Evolutionary conservation across 2,113 vertebrate species (phyloP).

Genomic region (Tragelaphus scriptus): DNA sequence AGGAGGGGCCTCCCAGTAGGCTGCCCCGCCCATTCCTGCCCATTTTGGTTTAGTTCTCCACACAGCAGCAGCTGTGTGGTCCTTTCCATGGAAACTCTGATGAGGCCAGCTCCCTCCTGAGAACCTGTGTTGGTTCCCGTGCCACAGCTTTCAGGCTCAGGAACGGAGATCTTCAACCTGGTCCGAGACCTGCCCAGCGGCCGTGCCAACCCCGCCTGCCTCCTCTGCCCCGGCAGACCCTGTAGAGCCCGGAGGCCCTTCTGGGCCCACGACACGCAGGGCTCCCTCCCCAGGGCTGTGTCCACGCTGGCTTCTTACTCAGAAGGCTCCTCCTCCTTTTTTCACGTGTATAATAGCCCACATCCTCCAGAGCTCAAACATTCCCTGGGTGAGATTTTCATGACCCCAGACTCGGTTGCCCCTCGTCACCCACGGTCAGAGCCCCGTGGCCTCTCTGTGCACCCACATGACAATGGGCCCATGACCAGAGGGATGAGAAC

Average conservation of each 20-base stretch:
- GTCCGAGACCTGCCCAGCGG: background rate
- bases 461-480: background rate
- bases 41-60: background rate
- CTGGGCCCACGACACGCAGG: accelerated
- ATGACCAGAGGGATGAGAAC: background rate
- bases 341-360: background rate
- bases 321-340: background rate
- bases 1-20: background rate
- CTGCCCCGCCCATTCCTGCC: too few relatives aligned
- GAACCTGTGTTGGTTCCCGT: background rate
- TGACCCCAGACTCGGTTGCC: background rate
- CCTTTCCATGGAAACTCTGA: background rate
- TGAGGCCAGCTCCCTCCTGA: background rate
- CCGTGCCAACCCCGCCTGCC: background rate
- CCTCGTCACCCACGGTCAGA: background rate
- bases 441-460: background rate
- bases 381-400: background rate
- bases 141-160: background rate
- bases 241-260: background rate
- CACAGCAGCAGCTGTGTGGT: accelerated
- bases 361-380: background rate
- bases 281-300: background rate
- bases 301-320: accelerated
- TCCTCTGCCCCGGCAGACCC: background rate
- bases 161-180: background rate